phyloP scores from a whole-genome alignment of 1,140 invertebrate genomes.

The Cherax destructor region DNA sequence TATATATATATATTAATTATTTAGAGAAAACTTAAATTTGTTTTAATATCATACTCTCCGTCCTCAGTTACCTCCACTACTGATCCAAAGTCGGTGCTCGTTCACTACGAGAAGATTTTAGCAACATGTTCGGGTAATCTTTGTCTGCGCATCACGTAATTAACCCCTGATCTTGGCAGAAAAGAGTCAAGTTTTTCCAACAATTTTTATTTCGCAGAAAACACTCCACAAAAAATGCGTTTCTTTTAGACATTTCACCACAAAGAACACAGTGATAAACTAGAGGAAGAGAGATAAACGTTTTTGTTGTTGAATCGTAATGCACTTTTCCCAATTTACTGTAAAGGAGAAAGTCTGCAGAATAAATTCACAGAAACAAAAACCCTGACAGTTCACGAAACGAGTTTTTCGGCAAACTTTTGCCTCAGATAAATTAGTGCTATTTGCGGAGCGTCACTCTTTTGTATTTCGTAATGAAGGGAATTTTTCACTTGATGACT shows the following conservation, averaged over 20 bases:
- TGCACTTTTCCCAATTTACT: not conserved
- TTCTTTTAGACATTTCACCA: not conserved
- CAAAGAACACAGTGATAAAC: not conserved
- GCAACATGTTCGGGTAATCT: too few relatives aligned
- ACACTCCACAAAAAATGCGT: too few relatives aligned
- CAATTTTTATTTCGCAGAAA: too few relatives aligned
- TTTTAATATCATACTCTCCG: too few relatives aligned
- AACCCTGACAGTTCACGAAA: not conserved
- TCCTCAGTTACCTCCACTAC: too few relatives aligned
- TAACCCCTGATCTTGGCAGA: too few relatives aligned
- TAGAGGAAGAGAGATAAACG: not conserved
- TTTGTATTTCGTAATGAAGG: not conserved
- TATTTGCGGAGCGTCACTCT: not conserved
- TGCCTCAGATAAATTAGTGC: not conserved
- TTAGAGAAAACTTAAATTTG: too few relatives aligned
- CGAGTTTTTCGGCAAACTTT: not conserved
- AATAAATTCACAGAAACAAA: not conserved
- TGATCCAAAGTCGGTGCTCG: too few relatives aligned
- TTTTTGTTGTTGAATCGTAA: not conserved
- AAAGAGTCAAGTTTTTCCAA: too few relatives aligned
- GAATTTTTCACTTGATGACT: constrained; percentile 2
- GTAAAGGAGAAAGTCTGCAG: not conserved
- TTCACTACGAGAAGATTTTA: too few relatives aligned
- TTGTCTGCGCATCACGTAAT: too few relatives aligned
- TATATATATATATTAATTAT: too few relatives aligned